Percentiles rank a stretch among this genome's conserved stretches.
Evolutionary conservation across 2,113 vertebrate species (phyloP).

Genomic region (Climacteris rufus): DNA sequence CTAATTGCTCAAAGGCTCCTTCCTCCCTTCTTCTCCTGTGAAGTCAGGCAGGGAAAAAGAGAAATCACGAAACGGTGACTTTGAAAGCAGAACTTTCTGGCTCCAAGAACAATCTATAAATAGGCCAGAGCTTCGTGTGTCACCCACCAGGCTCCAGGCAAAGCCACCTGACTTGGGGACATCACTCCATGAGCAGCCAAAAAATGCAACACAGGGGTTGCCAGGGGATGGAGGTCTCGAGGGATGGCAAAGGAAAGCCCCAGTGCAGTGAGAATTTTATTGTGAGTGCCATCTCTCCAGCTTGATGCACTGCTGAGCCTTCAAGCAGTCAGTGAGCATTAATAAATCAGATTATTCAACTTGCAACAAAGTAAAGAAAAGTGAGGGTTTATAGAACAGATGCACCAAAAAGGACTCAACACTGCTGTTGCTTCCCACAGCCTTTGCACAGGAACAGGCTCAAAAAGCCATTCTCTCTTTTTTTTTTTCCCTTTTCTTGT

Average conservation of each 20-base stretch:
- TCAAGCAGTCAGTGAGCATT: background rate
- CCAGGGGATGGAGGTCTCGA: accelerated
- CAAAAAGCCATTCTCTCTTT: constrained; percentile 1
- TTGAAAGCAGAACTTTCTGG: background rate
- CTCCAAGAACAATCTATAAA: background rate
- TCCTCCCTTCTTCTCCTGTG: background rate
- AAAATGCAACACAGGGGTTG: accelerated
- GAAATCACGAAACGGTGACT: accelerated
- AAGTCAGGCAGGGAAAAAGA: background rate
- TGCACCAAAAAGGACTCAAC: background rate
- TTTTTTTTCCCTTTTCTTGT: background rate
- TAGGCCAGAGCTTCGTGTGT: accelerated
- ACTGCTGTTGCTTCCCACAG: background rate
- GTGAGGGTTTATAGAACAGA: background rate
- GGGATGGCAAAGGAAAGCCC: background rate
- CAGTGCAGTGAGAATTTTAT: background rate
- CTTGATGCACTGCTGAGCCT: background rate
- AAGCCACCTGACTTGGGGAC: background rate
- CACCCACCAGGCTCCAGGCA: background rate
- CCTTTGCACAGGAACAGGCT: background rate
- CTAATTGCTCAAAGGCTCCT: background rate
- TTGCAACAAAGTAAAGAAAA: background rate
- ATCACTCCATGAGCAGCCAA: background rate
- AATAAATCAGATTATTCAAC: constrained; percentile 34
- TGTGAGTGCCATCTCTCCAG: background rate